A percentile compares a stretch with the other conserved stretches of the same genome.
phyloP scores from a whole-genome alignment of 1,140 invertebrate genomes.

The Aphelinus atriplicis region DNA sequence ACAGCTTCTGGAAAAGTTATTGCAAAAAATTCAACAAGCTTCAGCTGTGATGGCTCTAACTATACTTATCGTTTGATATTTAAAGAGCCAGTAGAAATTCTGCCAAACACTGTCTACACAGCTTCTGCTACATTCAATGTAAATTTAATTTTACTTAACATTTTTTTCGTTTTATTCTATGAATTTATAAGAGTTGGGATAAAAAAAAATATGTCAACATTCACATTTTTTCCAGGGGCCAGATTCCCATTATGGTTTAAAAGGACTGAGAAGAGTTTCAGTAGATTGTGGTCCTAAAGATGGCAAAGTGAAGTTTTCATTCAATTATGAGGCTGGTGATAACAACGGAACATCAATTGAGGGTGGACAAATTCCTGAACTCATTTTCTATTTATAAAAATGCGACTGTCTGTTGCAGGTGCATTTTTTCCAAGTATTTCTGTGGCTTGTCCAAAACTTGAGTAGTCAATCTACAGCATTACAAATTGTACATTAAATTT shows the following conservation, averaged over 20 bases:
- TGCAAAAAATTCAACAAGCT: slow-evolving; percentile 80
- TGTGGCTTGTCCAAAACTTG: slow-evolving; percentile 3
- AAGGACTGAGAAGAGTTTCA: slow-evolving; percentile 80
- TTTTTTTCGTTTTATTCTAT: background rate
- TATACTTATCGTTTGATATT: slow-evolving; percentile 89
- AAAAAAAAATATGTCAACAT: background rate
- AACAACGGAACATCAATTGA: slow-evolving; percentile 92
- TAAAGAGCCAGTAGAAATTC: slow-evolving; percentile 87
- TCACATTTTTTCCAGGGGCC: slow-evolving; percentile 73
- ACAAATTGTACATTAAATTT: slow-evolving; percentile 30
- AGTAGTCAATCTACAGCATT: slow-evolving; percentile 2
- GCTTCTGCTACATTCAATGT: slow-evolving; percentile 80
- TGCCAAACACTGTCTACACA: slow-evolving; percentile 83
- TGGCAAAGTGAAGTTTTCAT: slow-evolving; percentile 83
- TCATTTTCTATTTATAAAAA: slow-evolving; percentile 81
- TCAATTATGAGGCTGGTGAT: slow-evolving; percentile 86
- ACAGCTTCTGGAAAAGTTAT: slow-evolving; percentile 80
- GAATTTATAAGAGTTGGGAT: too few species aligned
- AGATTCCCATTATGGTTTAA: slow-evolving; percentile 89
- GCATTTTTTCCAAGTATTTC: slow-evolving; percentile 32
- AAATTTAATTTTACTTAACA: slow-evolving; percentile 11
- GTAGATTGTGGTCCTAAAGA: slow-evolving; percentile 79
- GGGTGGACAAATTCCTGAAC: slow-evolving; percentile 90
- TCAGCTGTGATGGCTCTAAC: slow-evolving; percentile 83
- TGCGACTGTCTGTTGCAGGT: background rate